These are phyloP conservation scores for Meteorus sp. DNA, from an alignment of 1,140 invertebrate species.

Conservation along the genomic window DNA sequence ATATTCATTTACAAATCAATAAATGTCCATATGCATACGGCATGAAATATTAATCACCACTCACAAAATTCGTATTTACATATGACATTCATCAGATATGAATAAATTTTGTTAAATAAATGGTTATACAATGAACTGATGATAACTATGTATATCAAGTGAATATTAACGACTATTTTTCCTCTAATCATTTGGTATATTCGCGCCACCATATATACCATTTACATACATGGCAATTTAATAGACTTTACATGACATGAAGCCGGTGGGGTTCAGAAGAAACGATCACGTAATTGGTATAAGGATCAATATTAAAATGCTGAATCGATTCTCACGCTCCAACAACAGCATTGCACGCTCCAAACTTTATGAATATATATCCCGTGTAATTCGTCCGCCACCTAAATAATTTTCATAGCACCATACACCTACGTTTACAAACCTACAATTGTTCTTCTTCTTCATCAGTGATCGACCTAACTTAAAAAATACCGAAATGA, in stretches of 20 bases:
- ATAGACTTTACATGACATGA: slow-evolving; percentile 27
- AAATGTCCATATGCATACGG: no score
- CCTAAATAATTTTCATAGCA: no score
- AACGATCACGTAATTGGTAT: slow-evolving; percentile 28
- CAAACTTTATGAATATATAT: no score
- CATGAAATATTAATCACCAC: no score
- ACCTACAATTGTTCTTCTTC: no score
- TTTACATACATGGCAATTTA: slow-evolving; percentile 22
- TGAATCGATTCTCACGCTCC: slow-evolving; percentile 29
- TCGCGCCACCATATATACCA: slow-evolving; percentile 11
- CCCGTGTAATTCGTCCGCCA: no score
- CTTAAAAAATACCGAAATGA: no score
- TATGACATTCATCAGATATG: no score
- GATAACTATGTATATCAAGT: neutral
- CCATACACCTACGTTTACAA: slow-evolving; percentile 8
- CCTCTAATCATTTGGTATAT: slow-evolving; percentile 17
- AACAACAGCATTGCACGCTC: slow-evolving; percentile 7
- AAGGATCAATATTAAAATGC: slow-evolving; percentile 26
- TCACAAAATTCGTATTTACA: no score
- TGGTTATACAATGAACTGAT: neutral
- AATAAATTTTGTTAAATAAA: no score
- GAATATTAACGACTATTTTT: slow-evolving; percentile 11
- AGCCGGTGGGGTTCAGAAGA: slow-evolving; percentile 25
- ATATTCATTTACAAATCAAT: no score
- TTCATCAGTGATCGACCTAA: no score